Base-by-base conservation (phyloP, 2,113 vertebrate genomes). In the Peromyscus leucopus region DNA sequence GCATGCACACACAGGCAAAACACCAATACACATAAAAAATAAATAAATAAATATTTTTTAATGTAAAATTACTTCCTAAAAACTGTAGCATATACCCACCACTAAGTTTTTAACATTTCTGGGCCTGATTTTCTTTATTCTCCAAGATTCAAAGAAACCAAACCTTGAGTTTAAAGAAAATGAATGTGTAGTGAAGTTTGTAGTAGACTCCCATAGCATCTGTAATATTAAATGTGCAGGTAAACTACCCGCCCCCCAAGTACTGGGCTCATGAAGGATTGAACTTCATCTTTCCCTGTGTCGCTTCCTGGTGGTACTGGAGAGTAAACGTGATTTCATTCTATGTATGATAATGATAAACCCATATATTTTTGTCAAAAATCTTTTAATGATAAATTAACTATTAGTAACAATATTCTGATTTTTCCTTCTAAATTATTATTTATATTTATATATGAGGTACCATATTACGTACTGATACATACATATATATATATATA, bases 21-120 rank as follows among this genome's bases (percentile, higher is more conserved):
- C 51, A 51, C 51, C 51, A 51, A 51, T 51, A 51, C 51, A 51
- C 51, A 51, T 51, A 51, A 51, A 51, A 51, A 51, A 51, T 17
- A 57, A 57, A 57, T 57, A 4, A 57, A 57, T 57, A 57, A 57
- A 57, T 57, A 57, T 57, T 57, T 55, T 57, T 57, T 57, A 16
- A n/a, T 42, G 12, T 72, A 16, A 95, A 96, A 36, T 80, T 82
- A 83, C 7, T 79, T 96, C n/a, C 90, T 42, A 80, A 95, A 95
- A 80, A 67, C 33, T 61, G 86, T 57, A 85, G 21, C 3, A 72
- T 51, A 71, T 28, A 83, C 39, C 22, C 28, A 71, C 31, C 31
- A 39, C 31, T 90, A 63, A 83, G 24, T 61, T 87, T 83, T 82
- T 91, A 5, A 80, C 55, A 85, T 89, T 55, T 87, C 26, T 2